Evolutionary conservation across 2,797 vertebrate species (phyloP).

Genomic region (Knipowitschia caucasica): DNA sequence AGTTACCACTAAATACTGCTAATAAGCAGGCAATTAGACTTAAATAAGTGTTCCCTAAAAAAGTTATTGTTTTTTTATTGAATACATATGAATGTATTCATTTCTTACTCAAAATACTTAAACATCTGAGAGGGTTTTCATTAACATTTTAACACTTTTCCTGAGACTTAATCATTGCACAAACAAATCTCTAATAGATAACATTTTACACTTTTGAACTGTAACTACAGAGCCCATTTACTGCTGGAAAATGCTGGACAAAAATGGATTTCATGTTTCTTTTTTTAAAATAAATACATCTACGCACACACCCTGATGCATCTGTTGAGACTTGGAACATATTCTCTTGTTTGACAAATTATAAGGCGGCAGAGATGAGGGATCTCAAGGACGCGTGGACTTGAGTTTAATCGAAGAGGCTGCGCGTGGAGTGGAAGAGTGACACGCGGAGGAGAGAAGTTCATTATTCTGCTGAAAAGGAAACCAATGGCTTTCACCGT

Average conservation of each 20-base stretch:
- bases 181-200: no score
- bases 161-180: no score
- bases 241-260: neutral
- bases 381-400: conserved; percentile 78
- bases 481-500: conserved; percentile 84
- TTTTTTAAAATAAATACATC: conserved; percentile 25
- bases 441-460: conserved; percentile 83
- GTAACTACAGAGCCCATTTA: neutral
- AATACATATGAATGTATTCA: no score
- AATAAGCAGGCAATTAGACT: no score
- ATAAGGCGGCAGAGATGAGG: conserved; percentile 68
- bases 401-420: conserved; percentile 79
- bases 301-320: conserved; percentile 34
- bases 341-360: conserved; percentile 73
- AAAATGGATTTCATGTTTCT: no score
- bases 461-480: conserved; percentile 85
- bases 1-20: no score
- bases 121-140: no score
- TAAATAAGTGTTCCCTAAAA: no score
- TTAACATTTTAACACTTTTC: no score
- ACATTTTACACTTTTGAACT: no score
- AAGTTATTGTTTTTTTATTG: no score
- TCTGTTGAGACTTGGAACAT: conserved; percentile 62
- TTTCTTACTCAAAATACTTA: no score
- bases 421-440: conserved; percentile 79